phyloP scores from a whole-genome alignment of 1,140 invertebrate species.

The Chelonus insularis region DNA sequence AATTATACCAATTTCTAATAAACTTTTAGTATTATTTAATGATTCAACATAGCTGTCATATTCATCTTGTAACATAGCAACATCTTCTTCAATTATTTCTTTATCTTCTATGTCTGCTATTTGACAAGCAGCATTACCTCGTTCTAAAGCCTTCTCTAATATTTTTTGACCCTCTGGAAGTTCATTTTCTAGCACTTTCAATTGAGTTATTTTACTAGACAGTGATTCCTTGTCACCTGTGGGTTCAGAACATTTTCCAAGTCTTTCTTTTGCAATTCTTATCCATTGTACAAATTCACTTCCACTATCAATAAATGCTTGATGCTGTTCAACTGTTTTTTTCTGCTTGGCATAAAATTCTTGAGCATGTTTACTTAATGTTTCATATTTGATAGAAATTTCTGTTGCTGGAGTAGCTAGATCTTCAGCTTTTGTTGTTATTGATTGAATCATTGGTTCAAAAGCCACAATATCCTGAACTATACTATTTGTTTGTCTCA shows the following conservation, averaged over 20 bases:
- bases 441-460: slow-evolving; percentile 93
- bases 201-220: slow-evolving; percentile 79
- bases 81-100: slow-evolving; percentile 89
- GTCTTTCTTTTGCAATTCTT: slow-evolving; percentile 80
- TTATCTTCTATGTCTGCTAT: slow-evolving; percentile 83
- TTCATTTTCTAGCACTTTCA: slow-evolving; percentile 82
- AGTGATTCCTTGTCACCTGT: slow-evolving; percentile 91
- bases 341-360: slow-evolving; percentile 89
- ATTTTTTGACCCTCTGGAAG: slow-evolving; percentile 79
- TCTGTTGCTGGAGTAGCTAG: slow-evolving; percentile 83
- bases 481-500: slow-evolving; percentile 90
- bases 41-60: slow-evolving; percentile 82
- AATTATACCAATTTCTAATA: slow-evolving; percentile 86
- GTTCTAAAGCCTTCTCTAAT: slow-evolving; percentile 77
- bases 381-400: slow-evolving; percentile 88
- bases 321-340: slow-evolving; percentile 86
- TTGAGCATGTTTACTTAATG: slow-evolving; percentile 85
- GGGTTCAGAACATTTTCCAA: slow-evolving; percentile 92
- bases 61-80: slow-evolving; percentile 84
- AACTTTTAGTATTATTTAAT: slow-evolving; percentile 76
- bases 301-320: slow-evolving; percentile 86
- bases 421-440: slow-evolving; percentile 88
- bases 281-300: slow-evolving; percentile 93
- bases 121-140: slow-evolving; percentile 80
- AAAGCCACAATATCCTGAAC: slow-evolving; percentile 93